Evolutionary conservation across 2,888 invertebrate species (phyloP).

Genomic region (Oxyteleia sp.): DNA sequence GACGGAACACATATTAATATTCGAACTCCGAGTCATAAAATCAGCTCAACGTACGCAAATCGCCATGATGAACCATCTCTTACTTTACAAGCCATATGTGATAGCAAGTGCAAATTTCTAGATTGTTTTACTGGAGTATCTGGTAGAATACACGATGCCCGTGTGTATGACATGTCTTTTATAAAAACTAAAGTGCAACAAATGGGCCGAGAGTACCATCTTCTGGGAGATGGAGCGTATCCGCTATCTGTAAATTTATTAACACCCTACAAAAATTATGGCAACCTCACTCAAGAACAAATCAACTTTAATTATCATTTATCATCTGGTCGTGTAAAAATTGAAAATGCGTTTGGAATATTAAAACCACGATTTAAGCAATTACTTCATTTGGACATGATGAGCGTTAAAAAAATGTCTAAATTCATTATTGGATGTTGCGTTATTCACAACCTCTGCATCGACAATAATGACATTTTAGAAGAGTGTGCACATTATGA

Average conservation of each 20-base stretch:
- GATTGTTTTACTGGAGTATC: not conserved
- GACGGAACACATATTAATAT: slow-evolving; percentile 20
- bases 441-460: slow-evolving; percentile 25
- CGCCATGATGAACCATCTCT: slow-evolving; percentile 3
- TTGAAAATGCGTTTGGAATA: slow-evolving; percentile 17
- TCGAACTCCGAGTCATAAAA: slow-evolving; percentile 11
- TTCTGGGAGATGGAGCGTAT: slow-evolving; percentile 13
- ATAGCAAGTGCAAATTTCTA: not conserved
- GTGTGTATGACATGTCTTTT: slow-evolving; percentile 8
- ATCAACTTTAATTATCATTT: not conserved
- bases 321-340: not conserved
- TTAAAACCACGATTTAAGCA: slow-evolving; percentile 6
- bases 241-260: not conserved
- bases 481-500: slow-evolving; percentile 9
- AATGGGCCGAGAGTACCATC: slow-evolving; percentile 11
- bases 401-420: not conserved
- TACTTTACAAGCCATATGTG: slow-evolving; percentile 13
- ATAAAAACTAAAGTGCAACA: not conserved
- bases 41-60: not conserved
- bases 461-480: not conserved
- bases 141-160: slow-evolving; percentile 8
- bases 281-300: not conserved
- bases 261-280: slow-evolving; percentile 11
- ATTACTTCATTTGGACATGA: not conserved
- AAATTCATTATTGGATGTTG: slow-evolving; percentile 31